Evolutionary conservation across 2,113 vertebrate genomes (phyloP).

Genomic region (Cyanistes caeruleus): DNA sequence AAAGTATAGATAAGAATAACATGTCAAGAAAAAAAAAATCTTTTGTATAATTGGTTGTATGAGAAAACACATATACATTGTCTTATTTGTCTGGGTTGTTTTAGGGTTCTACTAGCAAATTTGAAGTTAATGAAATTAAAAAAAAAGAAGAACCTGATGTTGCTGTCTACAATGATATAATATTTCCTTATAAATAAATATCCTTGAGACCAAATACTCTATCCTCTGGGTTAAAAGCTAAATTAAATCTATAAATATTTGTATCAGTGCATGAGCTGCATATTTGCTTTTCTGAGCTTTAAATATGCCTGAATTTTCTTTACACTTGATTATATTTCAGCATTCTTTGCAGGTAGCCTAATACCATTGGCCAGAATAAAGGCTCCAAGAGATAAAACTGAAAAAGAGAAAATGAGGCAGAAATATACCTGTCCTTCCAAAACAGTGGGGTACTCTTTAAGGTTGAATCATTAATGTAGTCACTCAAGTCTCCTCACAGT

Average conservation of each 20-base stretch:
- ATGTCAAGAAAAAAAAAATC: background rate
- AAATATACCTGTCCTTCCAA: background rate
- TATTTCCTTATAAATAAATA: background rate
- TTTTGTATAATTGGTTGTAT: background rate
- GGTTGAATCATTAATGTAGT: background rate
- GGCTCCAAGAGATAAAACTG: background rate
- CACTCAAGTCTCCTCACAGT: background rate
- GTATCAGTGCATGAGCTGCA: background rate
- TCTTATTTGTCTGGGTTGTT: background rate
- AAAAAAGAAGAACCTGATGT: background rate
- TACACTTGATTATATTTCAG: background rate
- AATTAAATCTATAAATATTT: background rate
- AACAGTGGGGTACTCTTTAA: background rate
- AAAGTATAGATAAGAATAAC: background rate
- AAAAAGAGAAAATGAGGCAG: background rate
- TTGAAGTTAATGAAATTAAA: background rate
- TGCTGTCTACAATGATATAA: background rate
- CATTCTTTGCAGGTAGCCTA: background rate
- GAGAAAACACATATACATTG: background rate
- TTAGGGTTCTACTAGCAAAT: background rate
- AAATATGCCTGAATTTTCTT: background rate
- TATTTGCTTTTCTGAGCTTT: background rate
- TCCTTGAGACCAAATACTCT: background rate
- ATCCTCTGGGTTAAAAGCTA: background rate
- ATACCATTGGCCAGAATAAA: background rate